These are phyloP conservation scores for Catharus bicknelli DNA, from an alignment of 2,113 vertebrate genomes.

Conservation along the genomic window DNA sequence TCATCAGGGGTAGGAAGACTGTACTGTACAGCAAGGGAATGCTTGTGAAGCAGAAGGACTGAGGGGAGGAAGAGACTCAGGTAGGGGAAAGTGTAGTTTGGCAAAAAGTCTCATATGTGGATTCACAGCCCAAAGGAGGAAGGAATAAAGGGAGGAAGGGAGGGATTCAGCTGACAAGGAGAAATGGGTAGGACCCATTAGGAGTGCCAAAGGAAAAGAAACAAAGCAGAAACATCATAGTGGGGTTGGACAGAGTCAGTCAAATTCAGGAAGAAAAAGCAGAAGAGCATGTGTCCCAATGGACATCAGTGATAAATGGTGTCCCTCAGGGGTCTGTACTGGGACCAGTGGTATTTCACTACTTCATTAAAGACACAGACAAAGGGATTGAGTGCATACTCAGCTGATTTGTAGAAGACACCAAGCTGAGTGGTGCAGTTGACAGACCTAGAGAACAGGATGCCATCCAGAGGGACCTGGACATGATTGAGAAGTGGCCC, in stretches of 20 bases:
- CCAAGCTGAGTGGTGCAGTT: background rate
- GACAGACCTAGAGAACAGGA: background rate
- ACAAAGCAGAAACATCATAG: background rate
- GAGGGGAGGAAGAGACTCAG: background rate
- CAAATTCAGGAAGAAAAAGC: background rate
- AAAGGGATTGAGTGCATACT: background rate
- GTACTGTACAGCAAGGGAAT: background rate
- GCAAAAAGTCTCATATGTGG: background rate
- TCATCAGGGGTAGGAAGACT: background rate
- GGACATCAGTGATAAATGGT: background rate
- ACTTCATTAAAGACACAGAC: background rate
- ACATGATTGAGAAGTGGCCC: rapidly evolving
- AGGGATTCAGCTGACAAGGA: background rate
- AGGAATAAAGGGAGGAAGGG: background rate
- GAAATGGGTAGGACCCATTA: background rate
- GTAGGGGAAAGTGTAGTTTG: background rate
- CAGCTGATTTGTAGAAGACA: background rate
- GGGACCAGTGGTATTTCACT: background rate
- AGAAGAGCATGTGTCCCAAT: background rate
- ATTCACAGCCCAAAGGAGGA: background rate
- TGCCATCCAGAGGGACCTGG: background rate
- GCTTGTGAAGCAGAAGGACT: background rate
- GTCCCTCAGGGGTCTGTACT: background rate
- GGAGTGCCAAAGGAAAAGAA: background rate
- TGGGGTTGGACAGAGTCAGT: background rate